A percentile compares a stretch with the other conserved stretches of the same genome.
phyloP scores from a whole-genome alignment of 2,888 invertebrate species.

The Archaeoteleia sp. region DNA sequence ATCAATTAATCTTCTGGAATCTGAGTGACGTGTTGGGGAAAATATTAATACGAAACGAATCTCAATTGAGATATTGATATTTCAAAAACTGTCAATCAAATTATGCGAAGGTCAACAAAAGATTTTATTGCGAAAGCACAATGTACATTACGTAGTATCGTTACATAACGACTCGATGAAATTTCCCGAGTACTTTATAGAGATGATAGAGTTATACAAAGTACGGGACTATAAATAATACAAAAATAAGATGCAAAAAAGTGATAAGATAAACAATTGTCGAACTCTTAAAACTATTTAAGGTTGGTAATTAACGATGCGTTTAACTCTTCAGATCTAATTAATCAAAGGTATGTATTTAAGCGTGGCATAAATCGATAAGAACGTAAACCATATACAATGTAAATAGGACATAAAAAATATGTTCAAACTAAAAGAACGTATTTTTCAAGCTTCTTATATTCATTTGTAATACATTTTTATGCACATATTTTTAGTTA shows the following conservation, averaged over 20 bases:
- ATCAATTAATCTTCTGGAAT: too few species aligned
- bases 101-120: constrained; percentile 13
- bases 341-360: constrained; percentile 33
- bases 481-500: too few species aligned
- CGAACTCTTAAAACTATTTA: constrained; percentile 13
- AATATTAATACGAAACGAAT: background rate
- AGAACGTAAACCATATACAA: constrained; percentile 13
- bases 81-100: constrained; percentile 3
- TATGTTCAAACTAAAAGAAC: background rate
- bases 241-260: constrained; percentile 4
- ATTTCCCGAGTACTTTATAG: constrained; percentile 1
- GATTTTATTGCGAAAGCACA: constrained; percentile 6
- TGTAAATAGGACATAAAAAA: constrained; percentile 20
- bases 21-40: constrained; percentile 2
- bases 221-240: too few species aligned
- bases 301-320: constrained; percentile 19
- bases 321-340: constrained; percentile 28
- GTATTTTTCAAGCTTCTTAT: constrained; percentile 1
- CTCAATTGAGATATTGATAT: too few species aligned
- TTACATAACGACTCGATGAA: constrained; percentile 3
- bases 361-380: constrained; percentile 31
- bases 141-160: constrained; percentile 1
- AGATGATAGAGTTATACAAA: too few species aligned
- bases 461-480: background rate
- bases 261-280: constrained; percentile 5